Evolutionary conservation across 2,888 invertebrate species (phyloP).

Genomic region (Scrobipalpa atriplicella): DNA sequence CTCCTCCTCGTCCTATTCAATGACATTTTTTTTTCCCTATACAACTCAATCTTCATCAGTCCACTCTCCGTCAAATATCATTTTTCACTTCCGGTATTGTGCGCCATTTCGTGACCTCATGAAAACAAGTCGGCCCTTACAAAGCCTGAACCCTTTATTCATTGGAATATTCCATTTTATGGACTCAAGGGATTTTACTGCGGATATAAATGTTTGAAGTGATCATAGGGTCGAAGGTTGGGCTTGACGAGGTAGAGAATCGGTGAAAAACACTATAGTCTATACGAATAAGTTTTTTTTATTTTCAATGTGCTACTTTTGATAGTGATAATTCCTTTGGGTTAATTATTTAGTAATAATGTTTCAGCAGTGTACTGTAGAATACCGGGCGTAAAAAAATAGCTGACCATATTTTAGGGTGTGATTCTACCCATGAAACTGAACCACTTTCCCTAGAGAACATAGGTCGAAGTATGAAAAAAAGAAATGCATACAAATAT

Average conservation of each 20-base stretch:
- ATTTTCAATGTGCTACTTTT: no score
- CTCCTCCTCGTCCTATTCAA: not conserved
- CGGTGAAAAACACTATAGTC: not conserved
- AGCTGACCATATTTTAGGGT: no score
- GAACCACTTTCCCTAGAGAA: no score
- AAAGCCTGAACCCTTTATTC: slow-evolving; percentile 6
- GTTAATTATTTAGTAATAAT: no score
- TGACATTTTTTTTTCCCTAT: not conserved
- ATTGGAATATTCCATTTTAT: slow-evolving; percentile 4
- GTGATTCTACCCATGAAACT: no score
- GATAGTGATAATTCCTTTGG: no score
- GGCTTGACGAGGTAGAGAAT: not conserved
- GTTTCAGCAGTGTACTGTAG: no score
- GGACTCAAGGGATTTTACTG: slow-evolving; percentile 11
- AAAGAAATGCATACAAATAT: no score
- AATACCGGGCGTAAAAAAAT: no score
- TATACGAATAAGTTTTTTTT: no score
- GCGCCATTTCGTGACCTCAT: not conserved
- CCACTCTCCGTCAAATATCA: not conserved
- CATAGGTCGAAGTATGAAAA: no score
- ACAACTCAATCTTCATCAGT: not conserved
- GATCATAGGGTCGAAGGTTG: not conserved
- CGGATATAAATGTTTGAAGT: slow-evolving; percentile 5
- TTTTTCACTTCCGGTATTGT: not conserved
- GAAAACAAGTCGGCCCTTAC: not conserved